Base-by-base conservation (phyloP, 2,888 invertebrate species). In the Anoncus sp. region DNA sequence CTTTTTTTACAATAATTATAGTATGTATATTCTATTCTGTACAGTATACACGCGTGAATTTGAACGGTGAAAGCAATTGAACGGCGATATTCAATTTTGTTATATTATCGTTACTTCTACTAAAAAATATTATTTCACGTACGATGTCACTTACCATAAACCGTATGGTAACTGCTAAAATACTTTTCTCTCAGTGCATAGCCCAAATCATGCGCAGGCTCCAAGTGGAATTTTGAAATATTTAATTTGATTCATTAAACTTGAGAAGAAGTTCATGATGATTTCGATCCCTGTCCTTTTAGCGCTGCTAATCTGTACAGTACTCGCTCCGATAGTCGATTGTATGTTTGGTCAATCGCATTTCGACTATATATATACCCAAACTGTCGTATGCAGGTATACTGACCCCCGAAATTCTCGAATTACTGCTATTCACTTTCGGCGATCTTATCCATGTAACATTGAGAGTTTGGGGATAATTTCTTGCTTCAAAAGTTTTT, bases 191-290 rank as follows among this genome's bases (percentile, higher is more conserved):
- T n/a, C n/a, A n/a, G n/a, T n/a, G 78, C 69, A 12, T 79, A 72
- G 4, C 40, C 62, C 24, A 65, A 27, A 20, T 69, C 38, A 14
- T 74, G 57, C 43, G 40, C 57, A 16, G 60, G 38, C n/a, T 27
- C 69, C 43, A 14, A n/a, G n/a, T 6, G 2, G 3, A 47, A 18
- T 38, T 10, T 49, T 63, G 2, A 1, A 20, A 3, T 22, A 10
- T 43, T 35, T 20, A 12, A 27, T 20, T 6, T n/a, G 12, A 10
- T n/a, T 35, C 4, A 31, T 38, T 35, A 20, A 66, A 84, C 88
- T 87, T 79, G 87, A 88, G 71, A 87, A 78, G 47, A 78, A 53
- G 75, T 84, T 86, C 88, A 88, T 88, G 74, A 24, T 74, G 77
- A 66, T 76, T 51, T n/a, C n/a, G 51, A 53, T 62, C 27, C 43